phyloP scores from a whole-genome alignment of 2,113 vertebrate species.

The Triplophysa tibetana region DNA sequence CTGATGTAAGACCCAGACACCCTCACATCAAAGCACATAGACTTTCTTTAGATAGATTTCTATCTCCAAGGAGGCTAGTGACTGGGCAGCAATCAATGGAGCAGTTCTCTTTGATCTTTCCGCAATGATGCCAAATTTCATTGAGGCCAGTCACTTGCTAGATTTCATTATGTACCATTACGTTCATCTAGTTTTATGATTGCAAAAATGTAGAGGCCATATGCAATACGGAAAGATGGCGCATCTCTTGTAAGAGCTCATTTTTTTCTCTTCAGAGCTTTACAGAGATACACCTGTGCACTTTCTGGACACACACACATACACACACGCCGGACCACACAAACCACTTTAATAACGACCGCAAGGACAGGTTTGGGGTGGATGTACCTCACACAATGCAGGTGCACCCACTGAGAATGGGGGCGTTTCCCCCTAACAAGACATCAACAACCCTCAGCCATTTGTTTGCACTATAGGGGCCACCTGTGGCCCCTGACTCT shows the following conservation, averaged over 20 bases:
- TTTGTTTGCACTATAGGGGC: slow-evolving; percentile 42
- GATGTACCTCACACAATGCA: slow-evolving; percentile 25
- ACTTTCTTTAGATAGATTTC: slow-evolving; percentile 56
- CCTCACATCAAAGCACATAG: slow-evolving; percentile 74
- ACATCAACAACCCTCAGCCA: slow-evolving; percentile 40
- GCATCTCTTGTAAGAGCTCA: background rate
- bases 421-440: slow-evolving; percentile 15
- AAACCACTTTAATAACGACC: slow-evolving; percentile 28
- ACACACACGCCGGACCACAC: slow-evolving; percentile 42
- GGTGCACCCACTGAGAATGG: slow-evolving; percentile 39
- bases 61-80: slow-evolving; percentile 57
- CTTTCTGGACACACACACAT: slow-evolving; percentile 21
- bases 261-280: background rate
- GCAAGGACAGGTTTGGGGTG: slow-evolving; percentile 31
- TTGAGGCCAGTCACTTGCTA: slow-evolving; percentile 50
- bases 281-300: slow-evolving; percentile 36
- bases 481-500: slow-evolving; percentile 39
- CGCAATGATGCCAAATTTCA: slow-evolving; percentile 58
- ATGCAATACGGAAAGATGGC: slow-evolving; percentile 25
- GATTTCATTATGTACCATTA: slow-evolving; percentile 57
- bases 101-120: slow-evolving; percentile 57
- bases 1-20: slow-evolving; percentile 80
- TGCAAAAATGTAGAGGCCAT: slow-evolving; percentile 44
- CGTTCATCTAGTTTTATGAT: slow-evolving; percentile 50
- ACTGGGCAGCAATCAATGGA: slow-evolving; percentile 60